These are phyloP conservation scores for Morpho helenor DNA, from an alignment of 2,888 invertebrate species.

Conservation along the genomic window DNA sequence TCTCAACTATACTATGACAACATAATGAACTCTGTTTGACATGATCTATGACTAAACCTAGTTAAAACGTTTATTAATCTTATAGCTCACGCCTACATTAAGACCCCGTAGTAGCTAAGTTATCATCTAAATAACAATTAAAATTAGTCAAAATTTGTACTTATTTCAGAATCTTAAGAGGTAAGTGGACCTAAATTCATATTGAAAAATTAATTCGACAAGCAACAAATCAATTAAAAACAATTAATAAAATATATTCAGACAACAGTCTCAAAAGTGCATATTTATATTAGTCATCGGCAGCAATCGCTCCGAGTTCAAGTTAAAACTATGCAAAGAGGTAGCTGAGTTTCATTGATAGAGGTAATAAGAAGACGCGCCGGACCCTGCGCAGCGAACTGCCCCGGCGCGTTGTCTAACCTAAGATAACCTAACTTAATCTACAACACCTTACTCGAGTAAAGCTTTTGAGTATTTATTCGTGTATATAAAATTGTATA, in stretches of 20 bases:
- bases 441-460: conserved; percentile 74
- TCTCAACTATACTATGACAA: not conserved
- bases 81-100: conserved; percentile 43
- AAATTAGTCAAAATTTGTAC: conserved; percentile 77
- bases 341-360: conserved; percentile 71
- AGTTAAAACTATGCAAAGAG: conserved; percentile 74
- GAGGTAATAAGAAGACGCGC: conserved; percentile 58
- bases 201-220: conserved; percentile 48
- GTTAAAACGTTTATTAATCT: conserved; percentile 41
- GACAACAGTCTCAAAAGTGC: conserved; percentile 70
- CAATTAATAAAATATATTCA: conserved; percentile 75
- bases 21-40: conserved; percentile 38
- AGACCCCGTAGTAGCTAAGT: conserved; percentile 53
- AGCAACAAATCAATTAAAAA: conserved; percentile 66
- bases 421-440: conserved; percentile 50
- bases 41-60: conserved; percentile 55
- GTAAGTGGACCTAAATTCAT: conserved; percentile 50
- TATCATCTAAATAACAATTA: conserved; percentile 71
- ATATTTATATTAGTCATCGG: conserved; percentile 60
- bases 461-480: conserved; percentile 79
- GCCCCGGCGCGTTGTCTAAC: conserved; percentile 62
- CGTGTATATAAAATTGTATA: conserved; percentile 77
- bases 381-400: conserved; percentile 72
- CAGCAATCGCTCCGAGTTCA: conserved; percentile 59
- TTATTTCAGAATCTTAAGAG: conserved; percentile 71